Evolutionary conservation across 2,797 vertebrate species (phyloP).

Genomic region (Anolis apletophallus): DNA sequence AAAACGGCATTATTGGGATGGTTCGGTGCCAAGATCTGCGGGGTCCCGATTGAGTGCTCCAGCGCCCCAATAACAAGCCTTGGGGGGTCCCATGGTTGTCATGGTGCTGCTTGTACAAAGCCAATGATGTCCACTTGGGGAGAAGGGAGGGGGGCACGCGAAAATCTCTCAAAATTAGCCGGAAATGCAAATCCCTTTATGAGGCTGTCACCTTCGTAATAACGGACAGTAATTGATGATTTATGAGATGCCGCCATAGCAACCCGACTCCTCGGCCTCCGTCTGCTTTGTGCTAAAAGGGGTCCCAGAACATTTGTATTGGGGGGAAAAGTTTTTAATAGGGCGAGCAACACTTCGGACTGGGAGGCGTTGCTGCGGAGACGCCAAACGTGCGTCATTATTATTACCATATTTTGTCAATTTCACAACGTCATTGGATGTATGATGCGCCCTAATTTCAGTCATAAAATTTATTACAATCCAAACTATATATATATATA

Average conservation of each 20-base stretch:
- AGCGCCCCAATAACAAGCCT: constrained; percentile 75
- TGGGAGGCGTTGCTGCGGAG: neutral
- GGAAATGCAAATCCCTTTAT: constrained; percentile 81
- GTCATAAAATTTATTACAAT: no score
- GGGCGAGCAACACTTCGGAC: constrained; percentile 11
- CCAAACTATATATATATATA: no score
- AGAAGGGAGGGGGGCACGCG: constrained; percentile 31
- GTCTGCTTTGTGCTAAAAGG: constrained; percentile 66
- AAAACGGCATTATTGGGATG: constrained; percentile 64
- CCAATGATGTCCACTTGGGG: constrained; percentile 70
- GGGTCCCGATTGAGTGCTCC: constrained; percentile 71
- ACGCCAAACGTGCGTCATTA: neutral
- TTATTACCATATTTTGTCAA: no score
- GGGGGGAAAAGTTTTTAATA: constrained; percentile 68
- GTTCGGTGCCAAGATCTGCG: constrained; percentile 74
- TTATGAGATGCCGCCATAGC: constrained; percentile 83
- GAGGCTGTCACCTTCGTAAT: constrained; percentile 81
- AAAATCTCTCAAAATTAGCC: constrained; percentile 77
- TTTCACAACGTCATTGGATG: no score
- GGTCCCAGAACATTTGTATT: constrained; percentile 44
- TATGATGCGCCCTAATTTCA: no score
- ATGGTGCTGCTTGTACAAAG: constrained; percentile 81
- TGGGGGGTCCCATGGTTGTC: constrained; percentile 78
- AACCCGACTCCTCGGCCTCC: constrained; percentile 76
- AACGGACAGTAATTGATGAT: constrained; percentile 83